phyloP scores from a whole-genome alignment of 2,113 vertebrate genomes.

The Leptodactylus fuscus region DNA sequence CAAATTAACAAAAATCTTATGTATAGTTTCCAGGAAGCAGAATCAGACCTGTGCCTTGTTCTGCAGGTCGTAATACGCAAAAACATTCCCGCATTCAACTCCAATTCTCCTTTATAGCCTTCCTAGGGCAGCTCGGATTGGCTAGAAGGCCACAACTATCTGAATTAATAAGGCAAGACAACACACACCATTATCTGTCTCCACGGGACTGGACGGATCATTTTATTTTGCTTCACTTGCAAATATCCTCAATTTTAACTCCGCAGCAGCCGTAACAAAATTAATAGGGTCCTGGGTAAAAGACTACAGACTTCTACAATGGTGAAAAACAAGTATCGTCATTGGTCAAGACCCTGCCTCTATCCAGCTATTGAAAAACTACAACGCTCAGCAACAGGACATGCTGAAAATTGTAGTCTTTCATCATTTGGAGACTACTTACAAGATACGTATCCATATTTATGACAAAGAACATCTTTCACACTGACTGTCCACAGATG shows the following conservation, averaged over 20 bases:
- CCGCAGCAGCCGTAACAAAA: not conserved
- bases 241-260: slow-evolving; percentile 21
- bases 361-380: not conserved
- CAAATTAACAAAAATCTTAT: not conserved
- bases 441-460: too few species aligned
- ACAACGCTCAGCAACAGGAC: not conserved
- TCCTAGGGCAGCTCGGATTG: not conserved
- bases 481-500: too few species aligned
- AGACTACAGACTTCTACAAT: not conserved
- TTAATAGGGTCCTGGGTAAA: not conserved
- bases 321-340: too few species aligned
- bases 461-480: too few species aligned
- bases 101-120: not conserved
- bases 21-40: not conserved
- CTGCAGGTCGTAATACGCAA: too few species aligned
- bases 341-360: too few species aligned
- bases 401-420: not conserved
- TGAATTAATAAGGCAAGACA: slow-evolving; percentile 35
- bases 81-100: not conserved
- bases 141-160: not conserved
- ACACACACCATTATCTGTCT: slow-evolving; percentile 38
- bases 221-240: slow-evolving; percentile 41
- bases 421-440: not conserved
- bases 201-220: not conserved
- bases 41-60: not conserved